Conservation (phyloP, 2,113 vertebrate species). For the Telmatochromis sp. region DNA sequence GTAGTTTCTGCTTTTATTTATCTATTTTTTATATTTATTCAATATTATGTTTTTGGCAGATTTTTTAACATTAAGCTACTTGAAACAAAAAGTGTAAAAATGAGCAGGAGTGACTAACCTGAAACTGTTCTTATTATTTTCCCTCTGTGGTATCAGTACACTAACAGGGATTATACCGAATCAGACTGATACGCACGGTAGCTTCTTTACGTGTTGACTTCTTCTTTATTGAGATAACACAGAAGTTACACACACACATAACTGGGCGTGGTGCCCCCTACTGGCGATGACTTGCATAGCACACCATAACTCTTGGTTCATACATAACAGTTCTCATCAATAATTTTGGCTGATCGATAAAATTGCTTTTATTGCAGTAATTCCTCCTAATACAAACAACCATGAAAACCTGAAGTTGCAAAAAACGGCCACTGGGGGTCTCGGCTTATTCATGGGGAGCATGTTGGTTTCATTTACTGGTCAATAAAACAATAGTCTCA, state of each 20-base stretch:
- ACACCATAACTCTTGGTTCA: too few relatives aligned
- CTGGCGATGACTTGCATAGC: too few relatives aligned
- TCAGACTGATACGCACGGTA: too few relatives aligned
- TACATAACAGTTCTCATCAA: background rate
- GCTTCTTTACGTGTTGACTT: too few relatives aligned
- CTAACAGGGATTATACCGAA: too few relatives aligned
- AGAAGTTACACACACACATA: too few relatives aligned
- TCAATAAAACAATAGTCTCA: background rate
- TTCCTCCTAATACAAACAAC: background rate
- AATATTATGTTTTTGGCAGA: rapidly evolving
- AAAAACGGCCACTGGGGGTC: background rate
- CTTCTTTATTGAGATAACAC: too few relatives aligned
- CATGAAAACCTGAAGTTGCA: background rate
- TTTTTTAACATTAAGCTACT: background rate
- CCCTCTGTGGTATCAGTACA: too few relatives aligned
- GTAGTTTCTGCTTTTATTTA: background rate
- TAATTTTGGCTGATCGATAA: background rate
- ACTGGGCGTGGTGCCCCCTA: too few relatives aligned
- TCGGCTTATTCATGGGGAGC: background rate
- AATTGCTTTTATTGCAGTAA: background rate
- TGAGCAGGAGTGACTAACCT: background rate
- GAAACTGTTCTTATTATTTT: background rate
- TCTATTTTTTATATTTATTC: background rate
- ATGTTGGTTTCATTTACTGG: background rate
- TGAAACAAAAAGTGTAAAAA: background rate